Base-by-base conservation (phyloP, 2,797 vertebrate species). In the Nyctalus aviator region DNA sequence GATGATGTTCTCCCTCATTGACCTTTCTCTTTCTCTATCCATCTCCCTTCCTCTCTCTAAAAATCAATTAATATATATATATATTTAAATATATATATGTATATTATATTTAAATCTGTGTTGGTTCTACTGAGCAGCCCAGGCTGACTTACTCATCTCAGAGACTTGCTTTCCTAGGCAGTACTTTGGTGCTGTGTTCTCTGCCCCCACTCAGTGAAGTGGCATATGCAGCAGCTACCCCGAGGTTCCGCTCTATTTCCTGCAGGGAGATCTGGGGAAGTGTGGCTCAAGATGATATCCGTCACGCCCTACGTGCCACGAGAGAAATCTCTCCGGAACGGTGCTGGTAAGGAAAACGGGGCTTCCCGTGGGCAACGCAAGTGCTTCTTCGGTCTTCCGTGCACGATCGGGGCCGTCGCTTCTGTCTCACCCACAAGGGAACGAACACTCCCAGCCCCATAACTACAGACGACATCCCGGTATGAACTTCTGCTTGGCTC, bases 401-500 rank as follows among this genome's bases (percentile, higher is more conserved):
- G 44, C 44, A 10, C 44, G 8, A 44, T 44, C 21, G 32, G 73
- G 75, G 73, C 44, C 89, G 59, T 53, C 73, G 64, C 48, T 88
- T 93, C 53, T 66, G 57, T 37, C 75, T 78, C 75, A 64, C 82
- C n/a, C 21, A 79, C 27, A 21, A 91, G 82, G 78, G 90, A 92
- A 91, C n/a, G 44, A 90, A 44, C 50, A 92, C 20, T 44, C 44
- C 64, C 53, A 82, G 46, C 50, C 82, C 85, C 84, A 30, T 21
- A 73, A 62, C 46, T 25, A 66, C 1, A 78, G 44, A 11, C 8
- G 44, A 9, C 44, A 44, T 44, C 44, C 44, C 44, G 44, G n/a
- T 53, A 75, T 59, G 82, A 88, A 75, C 82, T 79, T 85, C 41
- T 46, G 30, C 41, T 59, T 35, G 18, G 55, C 32, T 82, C 77